Percentiles rank a stretch among this genome's conserved stretches.
Evolutionary conservation across 2,888 invertebrate species (phyloP).

Genomic region (Heteromyza rotundicornis): DNA sequence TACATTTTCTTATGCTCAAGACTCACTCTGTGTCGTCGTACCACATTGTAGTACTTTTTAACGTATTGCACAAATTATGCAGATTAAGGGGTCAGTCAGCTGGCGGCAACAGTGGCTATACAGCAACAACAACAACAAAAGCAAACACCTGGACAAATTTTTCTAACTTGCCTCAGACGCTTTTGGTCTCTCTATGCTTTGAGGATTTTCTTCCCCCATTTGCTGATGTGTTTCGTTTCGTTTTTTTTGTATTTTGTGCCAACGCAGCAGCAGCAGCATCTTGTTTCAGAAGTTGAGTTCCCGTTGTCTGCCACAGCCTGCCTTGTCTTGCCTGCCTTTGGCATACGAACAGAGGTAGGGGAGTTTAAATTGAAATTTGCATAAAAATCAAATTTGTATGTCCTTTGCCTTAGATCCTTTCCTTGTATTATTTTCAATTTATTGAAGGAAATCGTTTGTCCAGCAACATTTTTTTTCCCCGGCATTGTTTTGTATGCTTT

Average conservation of each 20-base stretch:
- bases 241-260: not conserved
- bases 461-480: slow-evolving; percentile 1
- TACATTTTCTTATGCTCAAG: slow-evolving; percentile 4
- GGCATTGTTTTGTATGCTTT: no score
- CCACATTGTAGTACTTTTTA: not conserved
- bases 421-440: slow-evolving; percentile 8
- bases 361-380: slow-evolving; percentile 35
- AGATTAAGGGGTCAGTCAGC: slow-evolving; percentile 59
- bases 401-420: slow-evolving; percentile 19
- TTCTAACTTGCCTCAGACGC: not conserved
- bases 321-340: not conserved
- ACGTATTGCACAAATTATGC: slow-evolving; percentile 51
- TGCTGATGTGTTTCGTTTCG: not conserved
- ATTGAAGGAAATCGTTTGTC: slow-evolving; percentile 7
- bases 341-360: no score
- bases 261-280: not conserved
- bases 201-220: not conserved
- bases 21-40: not conserved
- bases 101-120: slow-evolving; percentile 23
- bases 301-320: not conserved
- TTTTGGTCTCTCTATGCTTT: not conserved
- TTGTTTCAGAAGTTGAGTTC: not conserved
- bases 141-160: slow-evolving; percentile 2
- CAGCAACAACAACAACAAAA: not conserved
- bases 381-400: slow-evolving; percentile 40